These are phyloP conservation scores for Shinisaurus crocodilurus DNA, from an alignment of 2,113 vertebrate genomes.

Conservation along the genomic window DNA sequence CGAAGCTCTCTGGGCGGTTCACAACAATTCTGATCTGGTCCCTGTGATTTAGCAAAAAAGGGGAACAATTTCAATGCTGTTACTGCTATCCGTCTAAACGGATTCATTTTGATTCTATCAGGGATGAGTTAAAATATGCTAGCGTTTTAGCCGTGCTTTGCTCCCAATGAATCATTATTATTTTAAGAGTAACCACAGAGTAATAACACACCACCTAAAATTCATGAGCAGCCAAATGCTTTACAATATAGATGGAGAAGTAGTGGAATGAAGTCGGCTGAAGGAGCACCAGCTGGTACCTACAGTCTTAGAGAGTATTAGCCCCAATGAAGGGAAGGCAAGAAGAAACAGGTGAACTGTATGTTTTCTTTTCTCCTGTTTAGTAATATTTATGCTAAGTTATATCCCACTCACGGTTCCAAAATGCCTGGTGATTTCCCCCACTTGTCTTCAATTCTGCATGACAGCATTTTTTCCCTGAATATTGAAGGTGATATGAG, in stretches of 20 bases:
- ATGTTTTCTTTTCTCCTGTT: too few relatives aligned
- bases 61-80: neutral
- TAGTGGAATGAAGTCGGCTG: neutral
- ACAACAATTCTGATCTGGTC: neutral
- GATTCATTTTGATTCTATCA: neutral
- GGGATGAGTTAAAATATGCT: neutral
- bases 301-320: neutral
- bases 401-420: neutral
- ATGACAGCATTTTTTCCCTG: neutral
- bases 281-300: neutral
- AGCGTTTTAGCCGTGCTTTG: neutral
- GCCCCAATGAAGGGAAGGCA: neutral
- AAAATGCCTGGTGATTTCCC: neutral
- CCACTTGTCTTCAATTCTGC: neutral
- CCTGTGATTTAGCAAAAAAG: neutral
- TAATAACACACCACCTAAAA: neutral
- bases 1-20: too few relatives aligned
- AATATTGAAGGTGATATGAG: neutral
- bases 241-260: conserved; percentile 6
- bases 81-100: neutral
- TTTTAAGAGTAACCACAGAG: neutral
- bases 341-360: too few relatives aligned
- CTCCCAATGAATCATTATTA: neutral
- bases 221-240: neutral
- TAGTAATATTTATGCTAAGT: neutral